Percentiles rank a stretch among this genome's conserved stretches.
Conservation (phyloP, 1,140 invertebrate genomes). For the Calephelis nemesis region DNA sequence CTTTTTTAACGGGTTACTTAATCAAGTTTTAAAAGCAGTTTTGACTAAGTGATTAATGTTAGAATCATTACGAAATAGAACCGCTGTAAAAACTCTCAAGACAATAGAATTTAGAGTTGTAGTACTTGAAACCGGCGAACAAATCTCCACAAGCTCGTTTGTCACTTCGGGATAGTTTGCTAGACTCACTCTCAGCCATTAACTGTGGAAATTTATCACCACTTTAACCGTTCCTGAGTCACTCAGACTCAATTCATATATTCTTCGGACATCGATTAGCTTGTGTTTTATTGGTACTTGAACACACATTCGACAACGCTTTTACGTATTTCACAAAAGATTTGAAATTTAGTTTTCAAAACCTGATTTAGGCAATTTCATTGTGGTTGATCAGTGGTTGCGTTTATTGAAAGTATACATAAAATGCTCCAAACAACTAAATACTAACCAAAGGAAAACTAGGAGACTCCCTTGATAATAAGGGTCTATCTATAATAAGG, state of each 20-base stretch:
- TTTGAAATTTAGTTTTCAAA: no score
- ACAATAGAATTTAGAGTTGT: slow-evolving; percentile 39
- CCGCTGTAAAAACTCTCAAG: neutral
- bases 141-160: slow-evolving; percentile 51
- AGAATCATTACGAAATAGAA: neutral
- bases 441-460: no score
- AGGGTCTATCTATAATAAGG: no score
- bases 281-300: slow-evolving; percentile 21
- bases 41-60: neutral
- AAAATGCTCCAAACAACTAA: no score
- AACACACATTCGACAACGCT: slow-evolving; percentile 18
- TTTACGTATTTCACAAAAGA: neutral
- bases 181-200: slow-evolving; percentile 39
- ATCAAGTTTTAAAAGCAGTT: no score
- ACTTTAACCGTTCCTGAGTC: slow-evolving; percentile 46
- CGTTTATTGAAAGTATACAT: no score
- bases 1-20: no score
- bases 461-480: no score
- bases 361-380: no score
- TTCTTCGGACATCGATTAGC: slow-evolving; percentile 26
- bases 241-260: slow-evolving; percentile 36
- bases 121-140: slow-evolving; percentile 38
- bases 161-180: slow-evolving; percentile 46
- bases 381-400: no score
- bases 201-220: slow-evolving; percentile 50